phyloP scores from a whole-genome alignment of 2,797 vertebrate species.

The Neostethus bicornis region DNA sequence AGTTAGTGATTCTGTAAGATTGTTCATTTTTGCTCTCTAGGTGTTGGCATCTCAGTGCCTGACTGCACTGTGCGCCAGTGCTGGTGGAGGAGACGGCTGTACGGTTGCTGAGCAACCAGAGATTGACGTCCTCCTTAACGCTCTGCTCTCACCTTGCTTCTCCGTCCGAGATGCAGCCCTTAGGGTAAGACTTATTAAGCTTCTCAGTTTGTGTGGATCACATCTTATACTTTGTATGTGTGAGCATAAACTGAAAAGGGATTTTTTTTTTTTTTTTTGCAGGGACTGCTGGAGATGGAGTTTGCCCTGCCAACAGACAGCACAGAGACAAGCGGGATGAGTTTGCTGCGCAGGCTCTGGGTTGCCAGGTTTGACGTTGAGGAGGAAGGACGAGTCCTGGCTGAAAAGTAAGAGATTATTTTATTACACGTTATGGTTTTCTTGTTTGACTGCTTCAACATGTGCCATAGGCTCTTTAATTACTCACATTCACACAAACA shows the following conservation, averaged over 20 bases:
- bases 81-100: slow-evolving; percentile 88
- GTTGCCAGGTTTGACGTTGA: slow-evolving; percentile 94
- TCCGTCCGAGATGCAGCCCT: slow-evolving; percentile 92
- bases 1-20: too few relatives aligned
- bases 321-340: slow-evolving; percentile 87
- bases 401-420: slow-evolving; percentile 86
- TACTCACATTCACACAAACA: background rate
- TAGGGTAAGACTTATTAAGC: slow-evolving; percentile 78
- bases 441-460: background rate
- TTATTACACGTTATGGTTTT: background rate
- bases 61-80: slow-evolving; percentile 88
- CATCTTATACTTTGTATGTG: background rate
- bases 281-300: slow-evolving; percentile 94
- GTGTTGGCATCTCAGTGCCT: slow-evolving; percentile 90
- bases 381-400: slow-evolving; percentile 86
- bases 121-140: slow-evolving; percentile 89
- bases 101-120: slow-evolving; percentile 93
- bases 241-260: background rate
- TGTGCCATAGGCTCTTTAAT: too few relatives aligned
- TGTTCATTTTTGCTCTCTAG: slow-evolving; percentile 63
- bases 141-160: slow-evolving; percentile 90
- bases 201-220: background rate
- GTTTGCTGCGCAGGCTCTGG: slow-evolving; percentile 92
- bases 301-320: slow-evolving; percentile 92
- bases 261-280: slow-evolving; percentile 7